A percentile compares a stretch with the other conserved stretches of the same genome.
Conservation (phyloP, 2,797 vertebrate species). For the Limosa lapponica region DNA sequence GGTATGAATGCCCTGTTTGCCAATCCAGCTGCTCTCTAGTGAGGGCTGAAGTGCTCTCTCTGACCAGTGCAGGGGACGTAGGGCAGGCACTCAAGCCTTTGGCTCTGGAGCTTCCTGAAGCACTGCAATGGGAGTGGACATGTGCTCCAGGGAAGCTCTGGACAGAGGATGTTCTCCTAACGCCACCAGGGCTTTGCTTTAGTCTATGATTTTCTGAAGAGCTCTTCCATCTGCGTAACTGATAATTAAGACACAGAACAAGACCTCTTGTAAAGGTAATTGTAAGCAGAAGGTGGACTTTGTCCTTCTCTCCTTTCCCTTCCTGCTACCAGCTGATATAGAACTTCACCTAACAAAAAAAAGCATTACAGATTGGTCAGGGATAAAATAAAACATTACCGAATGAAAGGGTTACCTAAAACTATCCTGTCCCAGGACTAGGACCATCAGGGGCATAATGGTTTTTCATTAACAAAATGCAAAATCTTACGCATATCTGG, state of each 20-base stretch:
- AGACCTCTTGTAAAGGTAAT: not conserved
- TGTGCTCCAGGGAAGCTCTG: not conserved
- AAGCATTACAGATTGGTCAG: not conserved
- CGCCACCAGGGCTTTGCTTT: not conserved
- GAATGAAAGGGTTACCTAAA: not conserved
- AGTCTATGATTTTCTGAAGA: not conserved
- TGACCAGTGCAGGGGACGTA: accelerated
- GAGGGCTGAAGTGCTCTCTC: not conserved
- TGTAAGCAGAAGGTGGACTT: not conserved
- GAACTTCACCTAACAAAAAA: not conserved
- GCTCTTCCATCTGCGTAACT: not conserved
- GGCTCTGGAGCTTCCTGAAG: not conserved
- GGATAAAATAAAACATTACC: not conserved
- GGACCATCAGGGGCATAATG: not conserved
- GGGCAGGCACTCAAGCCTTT: not conserved
- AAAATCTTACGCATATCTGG: not conserved
- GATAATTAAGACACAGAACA: not conserved
- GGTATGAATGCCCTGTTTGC: not conserved
- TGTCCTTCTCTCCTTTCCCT: not conserved
- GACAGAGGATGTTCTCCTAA: not conserved
- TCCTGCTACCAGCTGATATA: not conserved
- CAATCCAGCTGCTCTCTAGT: not conserved
- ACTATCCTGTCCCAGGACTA: not conserved
- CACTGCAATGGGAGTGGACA: not conserved
- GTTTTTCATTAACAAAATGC: not conserved